Evolutionary conservation across 2,113 vertebrate species (phyloP), one percentile per base, ranked within the genome.

Genomic region (Noctilio leporinus): DNA sequence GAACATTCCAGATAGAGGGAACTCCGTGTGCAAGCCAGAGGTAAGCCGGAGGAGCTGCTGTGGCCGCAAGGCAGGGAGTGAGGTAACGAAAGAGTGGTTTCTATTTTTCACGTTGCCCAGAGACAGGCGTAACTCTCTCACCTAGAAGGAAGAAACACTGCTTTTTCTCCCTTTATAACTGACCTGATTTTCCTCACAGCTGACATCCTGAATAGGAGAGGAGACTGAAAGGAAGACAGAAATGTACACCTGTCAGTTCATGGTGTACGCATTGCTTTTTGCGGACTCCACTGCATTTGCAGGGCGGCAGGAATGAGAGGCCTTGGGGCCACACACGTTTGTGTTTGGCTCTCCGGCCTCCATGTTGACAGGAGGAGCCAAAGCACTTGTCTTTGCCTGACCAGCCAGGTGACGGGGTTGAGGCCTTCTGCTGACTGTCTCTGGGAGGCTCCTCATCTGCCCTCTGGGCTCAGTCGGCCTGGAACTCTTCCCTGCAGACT

Each of bases 101-200:
- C 81, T 64, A 4, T 73, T 77, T 77, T 84, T 80, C 14, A 26
- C 12, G 43, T 77, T 70, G 72, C 51, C 78, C 35, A 35, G 87
- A 64, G 45, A 51, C 51, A 78, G 35, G 80, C 53, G 78, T 72
- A 51, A 33, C 72, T 69, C 55, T 75, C 9, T 53, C 62, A 69
- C 40, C 76, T 81, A 59, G 20, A 35, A 70, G n/a, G 62, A 87
- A 67, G 33, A 91, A 77, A 55, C 38, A 10, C 2, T 35, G 30
- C 4, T 38, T 76, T 81, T 47, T 67, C 30, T 35, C 4, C 24
- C 26, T 33, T 1, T 67, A 10, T 59, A 94, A 64, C 55, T 81
- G 64, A 70, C 57, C 72, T 94, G 33, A 73, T 59, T 93, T 88
- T 96, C 69, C 73, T 81, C 67, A 77, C 72, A 78, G 72, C 43